A percentile compares a stretch with the other conserved stretches of the same genome.
phyloP scores from a whole-genome alignment of 2,797 vertebrate genomes.

The Artibeus lituratus region DNA sequence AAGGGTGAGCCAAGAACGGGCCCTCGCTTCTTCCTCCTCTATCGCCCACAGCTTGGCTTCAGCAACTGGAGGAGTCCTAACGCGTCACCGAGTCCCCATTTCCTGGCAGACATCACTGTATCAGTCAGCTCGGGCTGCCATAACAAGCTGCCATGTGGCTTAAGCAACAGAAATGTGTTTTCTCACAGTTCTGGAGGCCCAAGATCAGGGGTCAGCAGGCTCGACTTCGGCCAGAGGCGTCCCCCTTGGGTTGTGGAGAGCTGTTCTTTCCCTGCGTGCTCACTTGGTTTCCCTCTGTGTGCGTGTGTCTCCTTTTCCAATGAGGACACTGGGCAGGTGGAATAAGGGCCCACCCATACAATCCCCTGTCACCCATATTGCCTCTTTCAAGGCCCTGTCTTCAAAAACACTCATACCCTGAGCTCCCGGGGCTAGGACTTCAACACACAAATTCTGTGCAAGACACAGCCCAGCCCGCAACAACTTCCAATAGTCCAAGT shows the following conservation, averaged over 20 bases:
- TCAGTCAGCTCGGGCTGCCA: not conserved
- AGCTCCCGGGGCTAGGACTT: not conserved
- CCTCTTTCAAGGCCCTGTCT: not conserved
- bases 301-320: not conserved
- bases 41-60: not conserved
- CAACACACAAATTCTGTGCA: not conserved
- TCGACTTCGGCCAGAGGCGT: not conserved
- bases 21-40: not conserved
- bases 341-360: not conserved
- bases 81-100: not conserved
- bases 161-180: not conserved
- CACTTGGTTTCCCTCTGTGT: accelerated
- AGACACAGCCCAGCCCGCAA: not conserved
- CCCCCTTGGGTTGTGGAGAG: not conserved
- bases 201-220: not conserved
- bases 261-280: not conserved
- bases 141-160: not conserved
- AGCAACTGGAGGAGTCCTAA: not conserved
- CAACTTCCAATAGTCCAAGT: too few species aligned
- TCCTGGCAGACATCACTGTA: not conserved
- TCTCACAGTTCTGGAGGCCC: not conserved
- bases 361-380: not conserved
- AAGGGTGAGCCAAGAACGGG: not conserved
- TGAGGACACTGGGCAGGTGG: not conserved
- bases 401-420: not conserved